phyloP scores from a whole-genome alignment of 2,797 vertebrate species.

The Knipowitschia caucasica region DNA sequence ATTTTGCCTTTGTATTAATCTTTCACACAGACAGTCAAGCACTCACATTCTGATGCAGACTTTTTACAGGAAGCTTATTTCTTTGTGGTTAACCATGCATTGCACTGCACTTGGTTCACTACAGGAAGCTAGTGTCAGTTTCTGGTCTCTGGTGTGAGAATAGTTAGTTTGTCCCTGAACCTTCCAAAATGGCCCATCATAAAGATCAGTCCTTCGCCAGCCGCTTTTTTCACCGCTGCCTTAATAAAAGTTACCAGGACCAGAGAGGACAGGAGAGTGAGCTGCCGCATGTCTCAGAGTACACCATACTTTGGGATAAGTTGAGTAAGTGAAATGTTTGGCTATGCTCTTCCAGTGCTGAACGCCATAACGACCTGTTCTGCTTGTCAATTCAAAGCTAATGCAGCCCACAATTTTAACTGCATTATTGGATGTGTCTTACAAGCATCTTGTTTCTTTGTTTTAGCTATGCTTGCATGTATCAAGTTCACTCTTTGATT shows the following conservation, averaged over 20 bases:
- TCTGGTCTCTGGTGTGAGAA: slow-evolving; percentile 42
- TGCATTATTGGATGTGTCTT: not conserved
- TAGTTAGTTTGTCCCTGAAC: slow-evolving; percentile 43
- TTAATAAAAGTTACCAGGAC: slow-evolving; percentile 84
- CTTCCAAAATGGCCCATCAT: slow-evolving; percentile 85
- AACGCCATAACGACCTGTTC: not conserved
- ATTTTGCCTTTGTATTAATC: slow-evolving; percentile 10
- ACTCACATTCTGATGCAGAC: slow-evolving; percentile 24
- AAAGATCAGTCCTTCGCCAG: slow-evolving; percentile 85
- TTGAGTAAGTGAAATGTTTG: slow-evolving; percentile 82
- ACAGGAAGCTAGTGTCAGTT: slow-evolving; percentile 86
- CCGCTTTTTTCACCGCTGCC: slow-evolving; percentile 85
- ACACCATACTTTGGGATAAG: slow-evolving; percentile 84
- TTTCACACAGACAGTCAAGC: slow-evolving; percentile 11
- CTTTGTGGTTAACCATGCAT: slow-evolving; percentile 70
- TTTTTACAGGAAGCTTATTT: slow-evolving; percentile 74
- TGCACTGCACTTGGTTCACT: slow-evolving; percentile 56
- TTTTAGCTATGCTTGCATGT: not conserved
- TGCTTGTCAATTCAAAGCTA: slow-evolving; percentile 14
- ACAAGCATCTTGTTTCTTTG: not conserved
- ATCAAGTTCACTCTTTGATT: not conserved
- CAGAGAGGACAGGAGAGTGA: slow-evolving; percentile 80
- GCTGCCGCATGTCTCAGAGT: slow-evolving; percentile 80
- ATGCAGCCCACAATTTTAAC: not conserved
- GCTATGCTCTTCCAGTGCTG: not conserved